Evolutionary conservation across 2,113 vertebrate species (phyloP), one percentile per base, ranked within the genome.

Genomic region (Dendropsophus ebraccatus): DNA sequence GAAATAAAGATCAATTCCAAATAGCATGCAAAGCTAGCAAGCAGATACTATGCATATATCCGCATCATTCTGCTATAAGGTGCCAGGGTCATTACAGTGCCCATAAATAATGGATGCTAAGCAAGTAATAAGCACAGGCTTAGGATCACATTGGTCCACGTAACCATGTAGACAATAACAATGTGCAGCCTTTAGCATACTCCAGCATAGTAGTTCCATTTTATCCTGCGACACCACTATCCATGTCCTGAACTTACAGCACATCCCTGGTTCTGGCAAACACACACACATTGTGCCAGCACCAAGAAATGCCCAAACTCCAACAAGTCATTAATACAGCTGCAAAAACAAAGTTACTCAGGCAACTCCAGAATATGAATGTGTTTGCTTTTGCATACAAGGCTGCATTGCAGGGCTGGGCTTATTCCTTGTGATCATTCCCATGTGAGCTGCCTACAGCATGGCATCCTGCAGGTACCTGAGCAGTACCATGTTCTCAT

Each of bases 321-420:
- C 65, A 60, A 73, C 47, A 75, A 67, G 76, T 79, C 75, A 52
- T 56, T 52, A 67, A 47, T 78, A 35, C 32, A 86, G 84, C 49
- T 60, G 49, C 35, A 73, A 73, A 58, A 81, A 62, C 84, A 81
- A 86, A 86, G 84, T 86, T 80, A 86, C 84, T 86, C 52, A 32
- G 67, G 65, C 84, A 86, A 73, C 77, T 69, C 77, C 73, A 52
- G 74, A 30, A 67, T 65, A 28, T 77, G 54, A 19, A 50, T 75
- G 70, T 62, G 17, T 35, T 62, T 62, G 70, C 82, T n/a, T 56
- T 60, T 21, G 14, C 56, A 65, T 28, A 35, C 4, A 23, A 50
- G 76, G 30, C 84, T 86, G 84, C 84, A 86, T 73, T 86, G 84
- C 84, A 81, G 84, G 67, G 84, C 77, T 73, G 76, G 65, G 50